Conservation (phyloP, 1,140 invertebrate species). For the Dendrolimus kikuchii region DNA sequence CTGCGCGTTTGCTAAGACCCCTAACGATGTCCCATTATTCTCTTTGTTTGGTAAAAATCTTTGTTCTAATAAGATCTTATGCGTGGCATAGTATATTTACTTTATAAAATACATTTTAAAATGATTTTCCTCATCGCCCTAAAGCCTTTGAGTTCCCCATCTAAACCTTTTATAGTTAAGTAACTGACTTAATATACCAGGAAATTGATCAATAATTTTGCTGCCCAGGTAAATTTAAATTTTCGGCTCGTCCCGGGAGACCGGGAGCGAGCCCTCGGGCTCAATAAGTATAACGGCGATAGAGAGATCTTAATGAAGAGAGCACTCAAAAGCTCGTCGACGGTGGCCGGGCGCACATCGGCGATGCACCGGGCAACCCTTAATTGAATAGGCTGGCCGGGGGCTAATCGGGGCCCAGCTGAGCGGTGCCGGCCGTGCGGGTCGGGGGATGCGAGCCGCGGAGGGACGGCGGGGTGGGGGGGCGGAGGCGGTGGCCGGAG, state of each 20-base stretch:
- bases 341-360: conserved; percentile 33
- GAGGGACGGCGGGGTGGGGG: conserved; percentile 9
- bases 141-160: too few species aligned
- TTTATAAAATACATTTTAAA: too few species aligned
- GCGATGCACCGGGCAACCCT: conserved; percentile 61
- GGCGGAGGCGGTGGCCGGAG: conserved; percentile 28
- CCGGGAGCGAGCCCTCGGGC: conserved; percentile 13
- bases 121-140: too few species aligned
- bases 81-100: too few species aligned
- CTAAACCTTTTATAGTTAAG: too few species aligned
- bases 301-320: conserved; percentile 49
- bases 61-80: neutral
- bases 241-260: conserved; percentile 10
- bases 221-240: conserved; percentile 16
- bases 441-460: conserved; percentile 9
- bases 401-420: conserved; percentile 67
- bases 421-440: conserved; percentile 42
- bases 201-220: too few species aligned
- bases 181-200: too few species aligned
- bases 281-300: conserved; percentile 48
- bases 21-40: conserved; percentile 31
- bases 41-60: conserved; percentile 5
- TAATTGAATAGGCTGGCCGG: conserved; percentile 66
- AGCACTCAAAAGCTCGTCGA: conserved; percentile 39
- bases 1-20: conserved; percentile 1